Base-by-base conservation (phyloP, 2,113 vertebrate genomes). In the Poeciliopsis retropinna region DNA sequence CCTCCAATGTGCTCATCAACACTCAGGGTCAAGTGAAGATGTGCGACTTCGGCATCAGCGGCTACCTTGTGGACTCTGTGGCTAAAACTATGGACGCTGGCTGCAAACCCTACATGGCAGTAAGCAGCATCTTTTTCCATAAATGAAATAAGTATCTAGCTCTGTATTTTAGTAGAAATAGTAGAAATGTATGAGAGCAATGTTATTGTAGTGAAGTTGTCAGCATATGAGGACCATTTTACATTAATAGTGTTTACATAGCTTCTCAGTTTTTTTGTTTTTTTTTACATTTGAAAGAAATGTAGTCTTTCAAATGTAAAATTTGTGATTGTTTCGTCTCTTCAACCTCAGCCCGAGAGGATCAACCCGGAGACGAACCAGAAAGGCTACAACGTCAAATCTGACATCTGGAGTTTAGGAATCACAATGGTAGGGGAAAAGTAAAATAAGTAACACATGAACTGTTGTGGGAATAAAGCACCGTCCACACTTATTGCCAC, bases 41-140 rank as follows among this genome's bases (percentile, higher is more conserved):
- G 97, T 99, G 97, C 5, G 97, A 99, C 85, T 99, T 99, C 44
- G 97, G 97, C 15, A 99, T 99, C 95, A 99, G 97, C 19, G 97
- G 97, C 78, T 97, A 98, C 92, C 94, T 99, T 78, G 97, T 99
- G 3, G 97, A 99, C 92, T 98, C 97, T 0, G 96, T 98, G 75
- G 97, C 97, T 47, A 99, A 99, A 87, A 99, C 97, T 10, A 96
- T 98, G 92, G 97, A 98, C 6, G 97, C 97, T 0, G 97, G 97
- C 81, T 99, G 97, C 91, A 98, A 98, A 88, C 97, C 97, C 2
- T 99, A 99, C 94, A 99, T 99, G 97, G 97, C 97, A 30, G 97
- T 98, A 85, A 97, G 96, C 31, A 44, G 60, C 12, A 51, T 0
- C 8, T 1, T 57, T 47, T 57, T 11, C 22, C 5, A 57, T n/a